These are phyloP conservation scores for Eulemur mongoz DNA, from an alignment of 2,797 vertebrate genomes.

Conservation along the genomic window DNA sequence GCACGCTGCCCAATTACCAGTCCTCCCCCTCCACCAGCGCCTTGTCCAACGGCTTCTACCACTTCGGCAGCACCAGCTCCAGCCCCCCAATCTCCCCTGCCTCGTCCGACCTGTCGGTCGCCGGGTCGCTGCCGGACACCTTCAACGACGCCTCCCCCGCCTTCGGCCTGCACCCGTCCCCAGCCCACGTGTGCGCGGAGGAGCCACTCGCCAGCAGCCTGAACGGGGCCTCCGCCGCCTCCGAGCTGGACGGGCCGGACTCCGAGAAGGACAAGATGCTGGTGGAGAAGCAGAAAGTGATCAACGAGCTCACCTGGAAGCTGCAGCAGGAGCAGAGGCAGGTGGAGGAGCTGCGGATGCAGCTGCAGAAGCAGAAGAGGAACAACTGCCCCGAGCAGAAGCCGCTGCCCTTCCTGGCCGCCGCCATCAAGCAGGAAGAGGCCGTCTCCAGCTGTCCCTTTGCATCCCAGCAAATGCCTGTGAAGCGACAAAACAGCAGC, in stretches of 20 bases:
- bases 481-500: slow-evolving; percentile 83
- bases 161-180: slow-evolving; percentile 92
- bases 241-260: slow-evolving; percentile 89
- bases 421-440: slow-evolving; percentile 95
- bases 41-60: slow-evolving; percentile 93
- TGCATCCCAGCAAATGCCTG: slow-evolving; percentile 88
- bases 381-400: slow-evolving; percentile 88
- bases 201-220: slow-evolving; percentile 89
- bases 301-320: slow-evolving; percentile 98
- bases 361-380: slow-evolving; percentile 95
- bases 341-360: slow-evolving; percentile 96
- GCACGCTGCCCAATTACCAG: slow-evolving; percentile 91
- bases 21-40: slow-evolving; percentile 90
- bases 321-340: slow-evolving; percentile 97
- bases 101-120: slow-evolving; percentile 95
- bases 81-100: slow-evolving; percentile 96
- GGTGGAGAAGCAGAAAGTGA: slow-evolving; percentile 99
- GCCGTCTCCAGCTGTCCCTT: slow-evolving; percentile 92
- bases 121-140: slow-evolving; percentile 94
- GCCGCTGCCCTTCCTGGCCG: slow-evolving; percentile 88
- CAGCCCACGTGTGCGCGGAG: slow-evolving; percentile 87
- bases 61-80: slow-evolving; percentile 96
- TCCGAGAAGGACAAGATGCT: slow-evolving; percentile 99
- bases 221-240: slow-evolving; percentile 83
- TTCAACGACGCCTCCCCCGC: slow-evolving; percentile 94